Base-by-base conservation (phyloP, 2,797 vertebrate species). In the Odontamblyopus lacepedii region DNA sequence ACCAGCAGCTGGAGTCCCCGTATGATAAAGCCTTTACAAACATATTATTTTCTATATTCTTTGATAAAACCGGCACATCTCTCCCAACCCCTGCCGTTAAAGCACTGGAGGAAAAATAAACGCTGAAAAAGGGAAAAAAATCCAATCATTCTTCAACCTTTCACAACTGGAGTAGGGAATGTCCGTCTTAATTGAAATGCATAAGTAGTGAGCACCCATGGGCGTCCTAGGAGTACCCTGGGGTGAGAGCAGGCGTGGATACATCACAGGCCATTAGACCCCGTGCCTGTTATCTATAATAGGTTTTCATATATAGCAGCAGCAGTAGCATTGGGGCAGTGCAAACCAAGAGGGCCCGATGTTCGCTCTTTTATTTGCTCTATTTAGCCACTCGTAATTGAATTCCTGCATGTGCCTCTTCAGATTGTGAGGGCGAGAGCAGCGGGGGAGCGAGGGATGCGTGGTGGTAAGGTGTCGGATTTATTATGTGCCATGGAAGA, bases 271-370 rank as follows among this genome's bases (percentile, higher is more conserved):
- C 82, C 78, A 88, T 91, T 88, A 85, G 74, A 71, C 61, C 80
- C 67, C 66, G 74, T 72, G 79, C 81, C 85, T 89, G 80, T 90
- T 89, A 90, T 89, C 89, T 84, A 78, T 87, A 91, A 90, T 89
- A 79, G 87, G 76, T 82, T 90, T 87, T 50, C 85, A 82, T 81
- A 78, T 76, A 57, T 73, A 63, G 66, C 62, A 63, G 76, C 76
- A 76, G 63, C 78, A 63, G 74, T 81, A 75, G 74, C 64, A 48
- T 86, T 84, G 78, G 87, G 89, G 73, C 70, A 81, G 83, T 63
- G 50, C 75, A 85, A 80, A 72, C 77, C 79, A 60, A 78, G 84
- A 84, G 73, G 51, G 30, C 63, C 72, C 66, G 68, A 29, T 11
- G 0, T n/a, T 71, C 56, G 60, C 50, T 71, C 67, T 84, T 84